phyloP scores from a whole-genome alignment of 1,140 invertebrate genomes.

The Pristionchus pacificus region DNA sequence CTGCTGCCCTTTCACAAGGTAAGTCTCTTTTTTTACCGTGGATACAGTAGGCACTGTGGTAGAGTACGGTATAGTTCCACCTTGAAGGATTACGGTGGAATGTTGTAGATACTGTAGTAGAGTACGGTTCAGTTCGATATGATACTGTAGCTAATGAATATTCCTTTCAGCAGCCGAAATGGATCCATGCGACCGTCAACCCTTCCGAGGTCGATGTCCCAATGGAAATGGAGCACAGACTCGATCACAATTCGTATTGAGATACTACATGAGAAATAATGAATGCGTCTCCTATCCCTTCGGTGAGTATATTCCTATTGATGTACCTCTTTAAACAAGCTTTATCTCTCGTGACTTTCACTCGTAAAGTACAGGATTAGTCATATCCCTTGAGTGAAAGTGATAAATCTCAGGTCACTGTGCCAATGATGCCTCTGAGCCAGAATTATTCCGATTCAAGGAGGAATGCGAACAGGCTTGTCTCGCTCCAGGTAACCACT shows the following conservation, averaged over 20 bases:
- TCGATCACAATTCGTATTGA: conserved; percentile 54
- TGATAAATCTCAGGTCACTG: conserved; percentile 46
- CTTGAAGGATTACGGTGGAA: too few species aligned
- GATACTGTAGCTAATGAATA: background rate
- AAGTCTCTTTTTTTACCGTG: too few species aligned
- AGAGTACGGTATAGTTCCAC: too few species aligned
- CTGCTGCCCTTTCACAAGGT: too few species aligned
- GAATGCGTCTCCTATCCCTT: conserved; percentile 57
- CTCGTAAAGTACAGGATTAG: too few species aligned
- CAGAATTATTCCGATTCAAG: conserved; percentile 55
- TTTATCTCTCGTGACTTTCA: conserved; percentile 2
- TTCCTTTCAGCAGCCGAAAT: conserved; percentile 21
- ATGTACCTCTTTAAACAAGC: background rate
- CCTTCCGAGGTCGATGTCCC: conserved; percentile 54
- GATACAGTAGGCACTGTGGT: too few species aligned
- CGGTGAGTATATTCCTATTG: too few species aligned
- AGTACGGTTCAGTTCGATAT: too few species aligned
- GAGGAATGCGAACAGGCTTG: conserved; percentile 57
- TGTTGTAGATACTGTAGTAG: too few species aligned
- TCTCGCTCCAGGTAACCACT: conserved; percentile 16
- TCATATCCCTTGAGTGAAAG: background rate
- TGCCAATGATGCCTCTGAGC: conserved; percentile 50
- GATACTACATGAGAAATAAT: conserved; percentile 52
- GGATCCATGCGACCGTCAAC: conserved; percentile 57
- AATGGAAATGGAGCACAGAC: conserved; percentile 38